These are phyloP conservation scores for Drosophila saltans DNA, from an alignment of 1,140 invertebrate species.

Conservation along the genomic window DNA sequence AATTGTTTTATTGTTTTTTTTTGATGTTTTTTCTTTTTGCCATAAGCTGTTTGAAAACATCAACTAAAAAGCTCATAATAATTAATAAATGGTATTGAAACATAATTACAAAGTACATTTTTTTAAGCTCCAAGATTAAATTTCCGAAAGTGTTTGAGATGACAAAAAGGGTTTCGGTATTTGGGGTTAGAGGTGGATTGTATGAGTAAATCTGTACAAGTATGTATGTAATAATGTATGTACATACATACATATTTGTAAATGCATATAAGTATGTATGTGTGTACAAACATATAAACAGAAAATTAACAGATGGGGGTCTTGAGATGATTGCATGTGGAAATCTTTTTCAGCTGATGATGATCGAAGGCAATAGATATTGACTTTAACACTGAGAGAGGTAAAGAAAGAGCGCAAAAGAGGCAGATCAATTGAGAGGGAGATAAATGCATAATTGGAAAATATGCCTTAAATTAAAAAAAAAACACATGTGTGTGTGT, in stretches of 20 bases:
- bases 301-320: constrained; percentile 38
- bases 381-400: neutral
- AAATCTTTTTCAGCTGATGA: constrained; percentile 17
- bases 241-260: neutral
- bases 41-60: constrained; percentile 63
- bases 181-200: neutral
- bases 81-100: constrained; percentile 74
- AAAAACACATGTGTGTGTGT: constrained; percentile 23
- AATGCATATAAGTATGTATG: neutral
- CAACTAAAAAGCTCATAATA: constrained; percentile 70
- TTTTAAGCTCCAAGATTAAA: constrained; percentile 58
- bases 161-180: neutral
- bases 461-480: constrained; percentile 13
- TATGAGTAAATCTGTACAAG: neutral
- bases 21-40: constrained; percentile 1
- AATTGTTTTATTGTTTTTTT: neutral
- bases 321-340: constrained; percentile 14
- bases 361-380: constrained; percentile 17
- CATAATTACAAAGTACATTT: constrained; percentile 50
- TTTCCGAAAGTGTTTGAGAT: constrained; percentile 4
- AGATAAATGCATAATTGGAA: constrained; percentile 32
- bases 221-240: neutral
- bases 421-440: constrained; percentile 17
- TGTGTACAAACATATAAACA: neutral
- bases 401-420: neutral